These are phyloP conservation scores for Sebastes minor DNA, from an alignment of 2,797 vertebrate genomes.

Conservation along the genomic window DNA sequence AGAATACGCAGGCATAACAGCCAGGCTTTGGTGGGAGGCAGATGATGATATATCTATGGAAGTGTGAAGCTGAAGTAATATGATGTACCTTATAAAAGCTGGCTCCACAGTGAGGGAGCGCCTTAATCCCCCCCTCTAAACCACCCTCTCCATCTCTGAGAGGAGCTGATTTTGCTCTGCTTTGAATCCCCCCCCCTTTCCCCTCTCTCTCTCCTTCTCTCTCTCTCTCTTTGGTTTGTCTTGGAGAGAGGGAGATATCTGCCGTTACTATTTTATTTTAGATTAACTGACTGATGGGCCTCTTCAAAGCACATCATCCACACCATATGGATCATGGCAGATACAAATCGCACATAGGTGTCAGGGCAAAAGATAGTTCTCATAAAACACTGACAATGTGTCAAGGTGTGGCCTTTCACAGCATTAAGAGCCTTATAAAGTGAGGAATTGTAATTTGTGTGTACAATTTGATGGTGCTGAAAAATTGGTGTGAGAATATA, in stretches of 20 bases:
- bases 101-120: constrained; percentile 71
- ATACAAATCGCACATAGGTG: constrained; percentile 75
- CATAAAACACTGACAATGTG: constrained; percentile 70
- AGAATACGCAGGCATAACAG: constrained; percentile 71
- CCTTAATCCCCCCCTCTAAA: constrained; percentile 77
- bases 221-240: constrained; percentile 61
- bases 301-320: constrained; percentile 74
- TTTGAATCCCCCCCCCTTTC: constrained; percentile 58
- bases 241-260: constrained; percentile 68
- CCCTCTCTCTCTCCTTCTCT: constrained; percentile 1
- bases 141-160: constrained; percentile 76
- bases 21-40: constrained; percentile 71
- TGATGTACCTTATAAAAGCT: constrained; percentile 79
- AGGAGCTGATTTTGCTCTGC: constrained; percentile 70
- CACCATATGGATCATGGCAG: constrained; percentile 74
- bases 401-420: constrained; percentile 56
- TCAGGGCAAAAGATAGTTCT: constrained; percentile 64
- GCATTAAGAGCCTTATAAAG: constrained; percentile 38
- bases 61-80: constrained; percentile 79
- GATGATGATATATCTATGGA: constrained; percentile 79
- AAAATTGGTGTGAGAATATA: constrained; percentile 28
- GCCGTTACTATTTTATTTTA: constrained; percentile 78
- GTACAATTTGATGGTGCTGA: constrained; percentile 33
- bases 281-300: constrained; percentile 79
- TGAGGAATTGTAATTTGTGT: constrained; percentile 62